Evolutionary conservation across 2,113 vertebrate genomes (phyloP), one percentile per base, ranked within the genome.

Genomic region (Guaruba guarouba): DNA sequence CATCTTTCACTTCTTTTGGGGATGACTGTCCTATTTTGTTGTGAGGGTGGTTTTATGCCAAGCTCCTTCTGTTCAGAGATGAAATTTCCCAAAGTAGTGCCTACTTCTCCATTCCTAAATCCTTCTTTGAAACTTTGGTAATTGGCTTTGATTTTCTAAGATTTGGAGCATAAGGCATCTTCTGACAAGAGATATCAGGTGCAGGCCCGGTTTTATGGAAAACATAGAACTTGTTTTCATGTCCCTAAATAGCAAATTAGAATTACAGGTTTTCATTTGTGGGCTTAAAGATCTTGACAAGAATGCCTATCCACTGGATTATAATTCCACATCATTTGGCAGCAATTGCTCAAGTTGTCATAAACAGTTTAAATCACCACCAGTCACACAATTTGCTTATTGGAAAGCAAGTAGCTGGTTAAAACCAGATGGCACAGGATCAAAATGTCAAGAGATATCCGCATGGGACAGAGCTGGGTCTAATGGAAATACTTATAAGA

Each of bases 311-410:
- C 54, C 35, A 18, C 41, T 68, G 46, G 46, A 80, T 92, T 82
- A 76, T 48, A 91, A 79, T 62, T 91, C 82, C 75, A 88, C 51
- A 74, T 85, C 28, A 70, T 76, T 94, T 91, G 63, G 85, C 87
- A 96, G 67, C 31, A 87, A 70, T 82, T 63, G 33, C 78, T 74
- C 35, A 69, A 85, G 29, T 74, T 87, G 81, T 86, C 92, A 77
- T 3, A n/a, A 95, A 54, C 55, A 90, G 44, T 97, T 94, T 69
- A 94, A 76, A 86, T 70, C 63, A 90, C n/a, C 41, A 79, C 44
- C 25, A 91, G 78, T 87, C 78, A 76, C 81, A 67, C 31, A 77
- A 77, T 62, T 91, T 89, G 7, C 25, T 85, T 14, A 13, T 2
- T 71, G 77, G 61, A 22, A 93, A 91, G 66, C 3, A 29, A 90